Evolutionary conservation across 2,113 vertebrate species (phyloP), one percentile per base, ranked within the genome.

Genomic region (Chloropsis cyanopogon): DNA sequence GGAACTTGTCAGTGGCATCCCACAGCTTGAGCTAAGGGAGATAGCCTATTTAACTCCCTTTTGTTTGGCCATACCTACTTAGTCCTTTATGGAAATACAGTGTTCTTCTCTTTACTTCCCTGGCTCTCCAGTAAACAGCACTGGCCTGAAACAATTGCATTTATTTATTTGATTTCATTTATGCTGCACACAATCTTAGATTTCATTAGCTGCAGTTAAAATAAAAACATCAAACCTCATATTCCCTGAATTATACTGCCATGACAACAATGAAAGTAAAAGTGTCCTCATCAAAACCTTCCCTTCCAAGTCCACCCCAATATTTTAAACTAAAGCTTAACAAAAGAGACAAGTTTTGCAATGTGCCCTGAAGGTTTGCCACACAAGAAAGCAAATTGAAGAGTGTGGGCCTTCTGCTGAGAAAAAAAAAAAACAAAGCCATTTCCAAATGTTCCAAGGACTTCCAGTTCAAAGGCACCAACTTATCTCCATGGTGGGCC

Each of bases 91-190:
- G 72, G 77, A 96, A 92, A 91, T 61, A 84, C 37, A 93, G 57
- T 63, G 50, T 64, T 94, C 21, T 68, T 80, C 52, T 35, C 52
- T 71, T 81, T 78, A 42, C 37, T 90, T 93, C 37, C 59, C 60
- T 33, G 25, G 33, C 90, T 95, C 92, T 83, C 71, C 65, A 54
- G 54, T 95, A 92, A 95, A 86, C 87, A 97, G 53, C 50, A 82
- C 60, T 87, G 87, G 94, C 87, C 97, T 90, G 66, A 78, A 96
- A 79, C 57, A 83, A 68, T 81, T 83, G 64, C 49, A 94, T 68
- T 93, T 95, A 93, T 94, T 94, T 95, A 83, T 94, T 92, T 93
- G 39, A 86, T 95, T 93, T 94, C 72, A 79, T 77, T 92, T 94
- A 78, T 35, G 69, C 76, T 77, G 64, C 71, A 60, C 64, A 41